phyloP scores from a whole-genome alignment of 2,888 invertebrate genomes.

The Vandiemenella viatica region DNA sequence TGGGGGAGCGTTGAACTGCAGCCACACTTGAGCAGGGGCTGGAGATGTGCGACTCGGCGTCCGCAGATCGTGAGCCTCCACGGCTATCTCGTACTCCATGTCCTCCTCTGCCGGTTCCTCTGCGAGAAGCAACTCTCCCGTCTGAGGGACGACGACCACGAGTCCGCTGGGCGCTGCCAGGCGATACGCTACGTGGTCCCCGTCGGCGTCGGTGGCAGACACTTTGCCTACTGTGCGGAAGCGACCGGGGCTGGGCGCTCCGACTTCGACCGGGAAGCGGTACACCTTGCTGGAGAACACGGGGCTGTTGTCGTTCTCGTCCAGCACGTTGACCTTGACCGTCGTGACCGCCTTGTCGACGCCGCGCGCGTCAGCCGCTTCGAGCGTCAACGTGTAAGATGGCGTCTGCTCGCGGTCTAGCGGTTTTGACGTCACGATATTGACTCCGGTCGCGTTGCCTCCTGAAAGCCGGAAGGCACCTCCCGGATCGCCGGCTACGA shows the following conservation, averaged over 20 bases:
- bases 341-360: slow-evolving; percentile 69
- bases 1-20: slow-evolving; percentile 44
- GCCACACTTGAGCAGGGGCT: slow-evolving; percentile 56
- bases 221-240: slow-evolving; percentile 76
- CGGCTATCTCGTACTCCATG: slow-evolving; percentile 50
- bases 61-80: slow-evolving; percentile 71
- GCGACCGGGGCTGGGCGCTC: slow-evolving; percentile 52
- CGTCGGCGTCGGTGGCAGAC: slow-evolving; percentile 75
- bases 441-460: slow-evolving; percentile 39
- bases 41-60: slow-evolving; percentile 54
- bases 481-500: slow-evolving; percentile 60
- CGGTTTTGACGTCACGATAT: slow-evolving; percentile 56
- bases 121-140: slow-evolving; percentile 73
- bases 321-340: slow-evolving; percentile 57
- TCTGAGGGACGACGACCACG: slow-evolving; percentile 81
- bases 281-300: slow-evolving; percentile 65
- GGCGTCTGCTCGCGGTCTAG: slow-evolving; percentile 64
- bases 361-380: slow-evolving; percentile 64
- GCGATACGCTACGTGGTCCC: slow-evolving; percentile 80
- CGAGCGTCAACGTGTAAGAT: slow-evolving; percentile 57
- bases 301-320: slow-evolving; percentile 87
- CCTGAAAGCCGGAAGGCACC: slow-evolving; percentile 52
- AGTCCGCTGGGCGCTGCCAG: slow-evolving; percentile 64
- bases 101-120: slow-evolving; percentile 52
- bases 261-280: slow-evolving; percentile 44